Conservation (phyloP, 1,140 invertebrate genomes). For the Pseudomyrmex flavicornis region DNA sequence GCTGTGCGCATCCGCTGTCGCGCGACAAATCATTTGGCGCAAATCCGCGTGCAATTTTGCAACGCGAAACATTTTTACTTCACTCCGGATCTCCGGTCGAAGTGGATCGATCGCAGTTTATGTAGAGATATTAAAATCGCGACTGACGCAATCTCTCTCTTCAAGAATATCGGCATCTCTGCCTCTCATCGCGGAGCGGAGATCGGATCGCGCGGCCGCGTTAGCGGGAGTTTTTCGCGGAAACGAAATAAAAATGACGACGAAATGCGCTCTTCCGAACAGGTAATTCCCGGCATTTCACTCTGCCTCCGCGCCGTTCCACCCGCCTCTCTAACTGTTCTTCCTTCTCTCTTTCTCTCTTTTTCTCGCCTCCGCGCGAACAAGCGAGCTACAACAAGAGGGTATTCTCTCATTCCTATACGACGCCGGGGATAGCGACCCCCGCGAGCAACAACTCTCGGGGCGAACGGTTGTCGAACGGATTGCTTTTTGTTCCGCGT, state of each 20-base stretch:
- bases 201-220: constrained; percentile 26
- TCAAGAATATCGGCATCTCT: constrained; percentile 29
- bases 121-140: neutral
- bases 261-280: constrained; percentile 75
- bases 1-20: no score
- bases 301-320: constrained; percentile 25
- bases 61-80: neutral
- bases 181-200: constrained; percentile 18
- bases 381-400: constrained; percentile 62
- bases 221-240: constrained; percentile 69
- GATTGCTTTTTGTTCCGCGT: constrained; percentile 75
- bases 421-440: constrained; percentile 2
- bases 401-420: constrained; percentile 41
- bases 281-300: constrained; percentile 73
- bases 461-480: constrained; percentile 58
- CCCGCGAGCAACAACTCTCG: constrained; percentile 45
- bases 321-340: neutral
- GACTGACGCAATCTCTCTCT: constrained; percentile 4
- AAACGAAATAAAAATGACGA: constrained; percentile 75
- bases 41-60: neutral
- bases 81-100: neutral
- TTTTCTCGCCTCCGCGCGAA: constrained; percentile 4
- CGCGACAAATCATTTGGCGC: no score
- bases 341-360: neutral
- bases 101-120: neutral